Base-by-base conservation (phyloP, 2,113 vertebrate species). In the Aegypius monachus region DNA sequence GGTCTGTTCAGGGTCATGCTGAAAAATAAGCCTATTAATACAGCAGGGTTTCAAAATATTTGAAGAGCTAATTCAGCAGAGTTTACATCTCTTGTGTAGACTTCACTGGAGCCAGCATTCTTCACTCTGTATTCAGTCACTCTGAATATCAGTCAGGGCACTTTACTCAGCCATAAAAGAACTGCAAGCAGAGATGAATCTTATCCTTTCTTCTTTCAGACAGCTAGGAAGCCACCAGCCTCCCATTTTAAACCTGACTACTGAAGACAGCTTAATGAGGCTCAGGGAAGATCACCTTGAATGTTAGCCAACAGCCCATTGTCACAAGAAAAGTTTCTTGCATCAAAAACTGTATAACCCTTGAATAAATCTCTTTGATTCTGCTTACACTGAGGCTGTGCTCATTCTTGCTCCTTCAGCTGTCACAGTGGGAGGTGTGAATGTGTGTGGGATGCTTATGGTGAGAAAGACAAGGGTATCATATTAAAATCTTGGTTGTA, bases 201-300 rank as follows among this genome's bases (percentile, higher is more conserved):
- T 84, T 85, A 74, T 43, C 82, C 67, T 88, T 93, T 82, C 83
- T 95, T 68, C 91, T 81, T 34, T 70, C 89, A 93, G 79, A 45
- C 21, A 85, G 81, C 67, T 63, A 87, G 95, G 94, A 94, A 90
- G 71, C 47, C 92, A 88, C 88, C 83, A 86, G 8, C 29, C 85
- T 81, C 82, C 59, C 12, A 25, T 86, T 92, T 88, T 21, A 13
- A 94, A 75, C 82, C 47, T 43, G 40, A 67, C 77, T 84, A 56
- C 75, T 67, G 65, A 71, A 74, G 86, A 74, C 92, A 94, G 36
- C 82, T 81, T 78, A 90, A 86, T 74, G 91, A 91, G 91, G 89
- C 91, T 80, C 65, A 31, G 78, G 80, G 88, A 82, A 90, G 79
- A 90, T 95, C 89, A 94, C 94, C 87, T 85, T 79, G 83, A 96